Evolutionary conservation across 2,797 vertebrate species (phyloP).

Genomic region (Phyllotis vaccarum): DNA sequence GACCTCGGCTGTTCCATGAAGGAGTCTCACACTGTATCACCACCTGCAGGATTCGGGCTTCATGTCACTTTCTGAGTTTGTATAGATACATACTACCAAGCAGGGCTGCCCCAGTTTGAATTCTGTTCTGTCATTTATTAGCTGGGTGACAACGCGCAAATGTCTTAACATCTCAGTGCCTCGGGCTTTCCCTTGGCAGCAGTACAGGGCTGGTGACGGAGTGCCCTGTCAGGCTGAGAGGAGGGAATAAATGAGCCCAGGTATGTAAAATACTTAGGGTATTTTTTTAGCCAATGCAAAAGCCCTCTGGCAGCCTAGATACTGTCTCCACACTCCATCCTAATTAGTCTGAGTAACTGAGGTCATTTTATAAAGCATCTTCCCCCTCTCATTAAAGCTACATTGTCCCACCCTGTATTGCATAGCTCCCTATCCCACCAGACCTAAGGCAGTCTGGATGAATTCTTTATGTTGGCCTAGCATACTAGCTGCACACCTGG

Average conservation of each 20-base stretch:
- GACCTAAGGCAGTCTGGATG: background rate
- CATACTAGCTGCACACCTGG: background rate
- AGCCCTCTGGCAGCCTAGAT: background rate
- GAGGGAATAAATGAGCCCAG: background rate
- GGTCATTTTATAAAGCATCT: background rate
- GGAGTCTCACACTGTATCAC: background rate
- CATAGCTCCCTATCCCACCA: background rate
- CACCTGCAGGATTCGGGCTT: background rate
- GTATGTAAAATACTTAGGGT: background rate
- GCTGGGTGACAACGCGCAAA: background rate
- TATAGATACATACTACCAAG: accelerated
- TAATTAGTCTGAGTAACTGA: background rate
- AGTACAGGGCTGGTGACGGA: background rate
- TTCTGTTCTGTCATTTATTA: background rate
- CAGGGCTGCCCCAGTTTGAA: background rate
- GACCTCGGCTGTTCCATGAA: background rate
- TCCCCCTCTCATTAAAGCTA: background rate
- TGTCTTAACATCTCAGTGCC: slow-evolving; percentile 32
- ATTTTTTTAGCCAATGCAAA: background rate
- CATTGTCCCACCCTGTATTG: background rate
- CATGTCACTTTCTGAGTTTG: accelerated
- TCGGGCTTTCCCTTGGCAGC: background rate
- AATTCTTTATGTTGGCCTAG: background rate
- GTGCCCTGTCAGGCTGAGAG: background rate
- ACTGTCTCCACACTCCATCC: background rate